Conservation (phyloP, 2,797 vertebrate genomes). For the Mus minutoides region DNA sequence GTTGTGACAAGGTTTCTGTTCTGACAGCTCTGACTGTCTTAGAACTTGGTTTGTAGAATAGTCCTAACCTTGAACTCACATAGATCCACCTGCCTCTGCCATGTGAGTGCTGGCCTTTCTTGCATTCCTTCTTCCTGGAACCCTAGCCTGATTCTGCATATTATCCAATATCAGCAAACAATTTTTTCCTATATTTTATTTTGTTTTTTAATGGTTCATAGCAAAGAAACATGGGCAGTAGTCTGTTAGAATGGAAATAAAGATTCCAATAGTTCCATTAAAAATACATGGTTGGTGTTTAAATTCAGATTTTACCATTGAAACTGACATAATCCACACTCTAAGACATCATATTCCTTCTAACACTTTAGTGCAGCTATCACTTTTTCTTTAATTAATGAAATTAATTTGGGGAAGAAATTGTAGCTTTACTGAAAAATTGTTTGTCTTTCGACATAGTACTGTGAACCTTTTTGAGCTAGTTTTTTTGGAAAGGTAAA, state of each 20-base stretch:
- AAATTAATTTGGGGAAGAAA: not conserved
- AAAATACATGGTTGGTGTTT: not conserved
- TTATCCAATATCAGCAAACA: not conserved
- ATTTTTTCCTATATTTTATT: not conserved
- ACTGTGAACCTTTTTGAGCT: not conserved
- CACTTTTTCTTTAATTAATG: not conserved
- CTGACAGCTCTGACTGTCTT: not conserved
- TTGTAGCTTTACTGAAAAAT: not conserved
- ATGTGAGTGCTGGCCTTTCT: not conserved
- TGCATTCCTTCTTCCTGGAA: not conserved
- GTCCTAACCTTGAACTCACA: not conserved
- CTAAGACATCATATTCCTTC: not conserved
- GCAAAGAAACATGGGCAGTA: not conserved
- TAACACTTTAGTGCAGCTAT: not conserved
- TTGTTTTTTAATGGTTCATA: not conserved
- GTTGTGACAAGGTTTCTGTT: not conserved
- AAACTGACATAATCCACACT: not conserved
- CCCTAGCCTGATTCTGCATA: not conserved
- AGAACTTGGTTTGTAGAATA: not conserved
- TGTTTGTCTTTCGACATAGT: not conserved
- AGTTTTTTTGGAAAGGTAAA: not conserved
- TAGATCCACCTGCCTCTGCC: not conserved
- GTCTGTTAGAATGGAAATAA: not conserved
- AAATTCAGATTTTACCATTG: slow-evolving; percentile 13
- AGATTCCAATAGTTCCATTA: not conserved